Percentiles rank a stretch among this genome's conserved stretches.
Conservation (phyloP, 2,888 invertebrate genomes). For the Xestia ashworthii region DNA sequence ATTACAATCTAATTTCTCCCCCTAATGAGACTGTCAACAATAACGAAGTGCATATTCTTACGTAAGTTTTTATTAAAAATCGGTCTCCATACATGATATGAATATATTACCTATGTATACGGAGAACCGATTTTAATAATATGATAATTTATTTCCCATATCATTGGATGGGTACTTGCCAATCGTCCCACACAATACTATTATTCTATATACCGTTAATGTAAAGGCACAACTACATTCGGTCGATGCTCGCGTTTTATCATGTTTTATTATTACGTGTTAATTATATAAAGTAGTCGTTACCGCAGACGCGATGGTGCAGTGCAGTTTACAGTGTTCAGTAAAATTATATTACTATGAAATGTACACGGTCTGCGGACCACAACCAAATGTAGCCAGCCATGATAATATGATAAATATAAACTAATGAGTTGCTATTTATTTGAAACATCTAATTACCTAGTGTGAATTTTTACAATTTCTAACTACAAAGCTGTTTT, state of each 20-base stretch:
- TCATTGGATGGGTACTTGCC: constrained; percentile 69
- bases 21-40: constrained; percentile 72
- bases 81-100: constrained; percentile 65
- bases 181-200: constrained; percentile 64
- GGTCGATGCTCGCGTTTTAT: constrained; percentile 46
- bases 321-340: constrained; percentile 51
- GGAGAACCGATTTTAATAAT: constrained; percentile 62
- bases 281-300: constrained; percentile 26
- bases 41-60: constrained; percentile 69
- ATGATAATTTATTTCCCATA: constrained; percentile 49
- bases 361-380: constrained; percentile 41
- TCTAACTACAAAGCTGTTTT: constrained; percentile 84
- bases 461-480: constrained; percentile 80
- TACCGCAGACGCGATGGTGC: constrained; percentile 43
- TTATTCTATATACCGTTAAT: constrained; percentile 55
- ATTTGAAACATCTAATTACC: constrained; percentile 77
- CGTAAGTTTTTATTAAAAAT: constrained; percentile 61
- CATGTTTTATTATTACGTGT: constrained; percentile 35
- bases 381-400: constrained; percentile 61
- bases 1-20: constrained; percentile 62
- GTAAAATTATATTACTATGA: constrained; percentile 43
- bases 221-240: constrained; percentile 53
- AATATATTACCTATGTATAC: constrained; percentile 55
- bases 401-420: constrained; percentile 61
- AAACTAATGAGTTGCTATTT: constrained; percentile 70